phyloP scores from a whole-genome alignment of 2,113 vertebrate species.

The Australoheros scitulus region DNA sequence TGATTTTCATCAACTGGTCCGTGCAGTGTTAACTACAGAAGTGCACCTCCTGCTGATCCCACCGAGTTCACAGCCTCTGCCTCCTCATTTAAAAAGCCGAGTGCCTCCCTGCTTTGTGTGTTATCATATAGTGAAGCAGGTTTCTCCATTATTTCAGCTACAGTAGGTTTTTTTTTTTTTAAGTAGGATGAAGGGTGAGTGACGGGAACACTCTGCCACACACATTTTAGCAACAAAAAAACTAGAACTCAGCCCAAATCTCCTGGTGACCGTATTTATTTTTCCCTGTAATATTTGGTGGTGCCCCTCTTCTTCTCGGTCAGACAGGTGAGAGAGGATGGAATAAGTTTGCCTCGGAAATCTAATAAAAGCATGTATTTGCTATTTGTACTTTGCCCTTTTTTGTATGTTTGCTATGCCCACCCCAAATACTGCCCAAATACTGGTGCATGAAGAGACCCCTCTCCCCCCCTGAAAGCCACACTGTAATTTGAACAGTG shows the following conservation, averaged over 20 bases:
- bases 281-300: background rate
- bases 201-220: rapidly evolving
- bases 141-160: background rate
- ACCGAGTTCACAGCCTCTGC: background rate
- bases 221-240: background rate
- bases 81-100: background rate
- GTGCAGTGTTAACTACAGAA: background rate
- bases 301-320: background rate
- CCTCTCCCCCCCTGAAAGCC: background rate
- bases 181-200: background rate
- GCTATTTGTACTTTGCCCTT: background rate
- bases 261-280: background rate
- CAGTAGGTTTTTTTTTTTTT: background rate
- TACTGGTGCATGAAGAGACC: background rate
- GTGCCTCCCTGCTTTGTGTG: background rate
- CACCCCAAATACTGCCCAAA: background rate
- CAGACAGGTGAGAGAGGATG: background rate
- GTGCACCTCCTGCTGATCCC: background rate
- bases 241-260: background rate
- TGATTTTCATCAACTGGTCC: background rate
- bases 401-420: background rate
- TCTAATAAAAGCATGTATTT: background rate
- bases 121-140: background rate
- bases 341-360: no score
- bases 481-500: background rate